phyloP scores from a whole-genome alignment of 2,113 vertebrate genomes.

The Paralichthys olivaceus region DNA sequence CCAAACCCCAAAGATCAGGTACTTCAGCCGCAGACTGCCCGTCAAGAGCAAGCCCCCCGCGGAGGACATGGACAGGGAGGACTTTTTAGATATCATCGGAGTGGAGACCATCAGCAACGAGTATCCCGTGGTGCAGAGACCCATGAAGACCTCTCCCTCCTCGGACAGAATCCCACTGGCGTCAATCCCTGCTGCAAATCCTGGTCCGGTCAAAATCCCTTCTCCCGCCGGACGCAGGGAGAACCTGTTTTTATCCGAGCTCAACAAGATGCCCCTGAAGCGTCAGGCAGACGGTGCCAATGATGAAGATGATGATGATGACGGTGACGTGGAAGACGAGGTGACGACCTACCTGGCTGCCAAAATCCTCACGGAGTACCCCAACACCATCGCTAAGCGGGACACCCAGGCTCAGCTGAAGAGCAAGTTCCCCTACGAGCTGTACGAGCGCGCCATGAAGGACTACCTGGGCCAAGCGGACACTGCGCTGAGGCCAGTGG shows the following conservation, averaged over 20 bases:
- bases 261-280: conserved; percentile 86
- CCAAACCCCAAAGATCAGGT: conserved; percentile 84
- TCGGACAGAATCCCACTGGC: conserved; percentile 80
- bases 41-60: conserved; percentile 86
- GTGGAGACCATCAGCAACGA: conserved; percentile 87
- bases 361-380: conserved; percentile 91
- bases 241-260: conserved; percentile 84
- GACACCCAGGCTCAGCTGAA: conserved; percentile 77
- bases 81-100: conserved; percentile 92
- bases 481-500: conserved; percentile 73
- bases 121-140: conserved; percentile 86
- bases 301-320: conserved; percentile 81
- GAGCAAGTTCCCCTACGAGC: conserved; percentile 86
- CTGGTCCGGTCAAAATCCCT: conserved; percentile 60
- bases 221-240: conserved; percentile 82
- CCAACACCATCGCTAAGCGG: conserved; percentile 86
- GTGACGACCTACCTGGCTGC: conserved; percentile 91
- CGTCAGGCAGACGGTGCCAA: conserved; percentile 74
- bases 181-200: conserved; percentile 69
- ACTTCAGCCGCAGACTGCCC: conserved; percentile 85
- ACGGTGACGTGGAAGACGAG: conserved; percentile 89
- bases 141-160: conserved; percentile 82
- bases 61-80: conserved; percentile 91
- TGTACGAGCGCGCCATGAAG: conserved; percentile 88
- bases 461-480: conserved; percentile 86